Base-by-base conservation (phyloP, 2,797 vertebrate species). In the Diplodus puntazzo region DNA sequence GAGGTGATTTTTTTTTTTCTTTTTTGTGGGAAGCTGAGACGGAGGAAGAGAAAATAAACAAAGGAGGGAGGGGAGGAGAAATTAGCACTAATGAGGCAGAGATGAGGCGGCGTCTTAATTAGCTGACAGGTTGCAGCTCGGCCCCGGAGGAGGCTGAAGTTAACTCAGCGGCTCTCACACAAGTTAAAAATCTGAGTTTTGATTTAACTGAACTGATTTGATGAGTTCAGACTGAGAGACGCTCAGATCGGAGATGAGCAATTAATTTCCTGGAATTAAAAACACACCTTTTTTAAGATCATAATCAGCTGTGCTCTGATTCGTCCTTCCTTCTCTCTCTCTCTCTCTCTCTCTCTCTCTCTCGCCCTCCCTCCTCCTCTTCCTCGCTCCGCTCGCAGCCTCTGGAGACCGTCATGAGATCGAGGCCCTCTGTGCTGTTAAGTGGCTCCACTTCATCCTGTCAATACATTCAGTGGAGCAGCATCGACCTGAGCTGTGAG, bases 381-480 rank as follows among this genome's bases (percentile, higher is more conserved):
- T 75, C 69, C 73, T 77, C 65, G 3, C 50, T n/a, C 80, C 62
- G 55, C 79, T 78, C 77, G 73, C 25, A 23, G 50, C 72, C 90
- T 87, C 88, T 71, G 17, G 92, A 93, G 92, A 92, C 3, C 3
- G 63, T 42, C 85, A 69, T 77, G 86, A 75, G 85, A 90, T 91
- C 62, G 61, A 81, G 82, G 74, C 62, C 80, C 89, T 84, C 78
- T 46, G 65, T 77, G 21, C 89, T 45, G 90, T 92, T 94, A 94
- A 95, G 91, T 94, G 91, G 92, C 69, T 79, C 90, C 93, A 92
- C 94, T 95, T 95, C 92, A 93, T 79, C 54, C 91, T 94, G 94
- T 95, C 95, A 94, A 95, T 95, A 95, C 88, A 87, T 89, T 94
- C 94, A 92, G 92, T 93, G 91, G 79, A 87, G 87, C 75, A 23